Evolutionary conservation across 2,888 invertebrate species (phyloP), one percentile per base, ranked within the genome.

Genomic region (Ochropacha duplaris): DNA sequence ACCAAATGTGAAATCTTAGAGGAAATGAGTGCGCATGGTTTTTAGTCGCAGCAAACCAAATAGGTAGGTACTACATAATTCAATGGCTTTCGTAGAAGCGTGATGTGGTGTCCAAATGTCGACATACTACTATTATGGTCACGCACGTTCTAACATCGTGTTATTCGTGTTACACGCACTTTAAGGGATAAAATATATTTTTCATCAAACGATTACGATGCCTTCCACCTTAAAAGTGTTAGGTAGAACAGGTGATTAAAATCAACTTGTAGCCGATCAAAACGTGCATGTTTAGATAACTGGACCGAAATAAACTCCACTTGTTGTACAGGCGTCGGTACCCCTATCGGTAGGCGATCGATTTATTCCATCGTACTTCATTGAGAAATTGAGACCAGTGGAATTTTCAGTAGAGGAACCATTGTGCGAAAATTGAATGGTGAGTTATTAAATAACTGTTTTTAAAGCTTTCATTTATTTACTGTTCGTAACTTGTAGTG

Each of bases 301-400:
- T 65, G 60, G 66, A 75, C 75, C 70, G 62, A 84, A 84, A 84
- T 84, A 84, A 76, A 72, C 69, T 56, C 65, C 71, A 76, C 76
- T 79, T 77, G 79, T 78, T 76, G 66, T 69, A 65, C 71, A 71
- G 71, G 61, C 71, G 66, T 28, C 4, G 4, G 28, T 69, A 72
- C 72, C 67, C 66, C 65, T 74, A 74, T 74, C 72, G 69, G 72
- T 69, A 64, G 60, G 54, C 69, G 68, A 82, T 80, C 75, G 76
- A 77, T 83, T 81, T 79, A 79, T 78, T 80, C 72, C 69, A 64
- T 72, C 65, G 63, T 54, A 68, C 73, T 66, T 64, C 65, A 69
- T 22, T 52, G 52, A 31, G 52, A 19, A 64, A 69, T 22, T 52
- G 52, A 31, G 52, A 19, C 28, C 34, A 28, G 19, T 62, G 67